Base-by-base conservation (phyloP, 1,140 invertebrate genomes). In the Gryon sp. region DNA sequence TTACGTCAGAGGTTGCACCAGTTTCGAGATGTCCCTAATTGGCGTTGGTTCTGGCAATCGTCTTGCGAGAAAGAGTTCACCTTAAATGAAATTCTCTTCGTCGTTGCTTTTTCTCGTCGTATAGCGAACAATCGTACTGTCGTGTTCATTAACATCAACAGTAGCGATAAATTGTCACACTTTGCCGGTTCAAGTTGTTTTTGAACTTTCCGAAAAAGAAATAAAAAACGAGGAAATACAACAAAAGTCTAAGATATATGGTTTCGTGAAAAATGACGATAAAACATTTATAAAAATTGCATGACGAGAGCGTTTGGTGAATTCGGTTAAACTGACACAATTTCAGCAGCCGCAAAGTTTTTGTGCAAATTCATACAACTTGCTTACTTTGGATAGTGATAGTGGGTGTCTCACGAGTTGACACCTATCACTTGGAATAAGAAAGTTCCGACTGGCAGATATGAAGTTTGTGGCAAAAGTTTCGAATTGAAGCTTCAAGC, bases 1-100 rank as follows among this genome's bases (percentile, higher is more conserved):
- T 63, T 22, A 18, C 28, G 19, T 53, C 12, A 46, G 19, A 38
- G 24, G 16, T 34, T 69, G 28, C 20, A 36, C 45, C 32, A 66
- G 46, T 62, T 63, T 62, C 15, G 30, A 30, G 9, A 59, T 24
- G 46, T 11, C 70, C 59, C 30, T 70, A 79, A 75, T 75, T 75
- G 76, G 72, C 16, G 14, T 28, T 68, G 48, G n/a, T 18, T 40
- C 14, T 69, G 8, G 22, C 19, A 12, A 28, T 32, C 15, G 38
- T 60, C 28, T 24, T 8, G 15, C 36, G 52, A 32, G 26, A 52
- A 63, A 12, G 6, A 40, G 9, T 41, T 3, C 24, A 14, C 22
- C 22, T 40, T 26, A 40, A 16, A 15, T 2, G 18, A 20, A 20
- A 4, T n/a, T n/a, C n/a, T n/a, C n/a, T n/a, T n/a, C n/a, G n/a